These are phyloP conservation scores for Scaptomyza tumidula DNA, from an alignment of 2,888 invertebrate species.

Conservation along the genomic window DNA sequence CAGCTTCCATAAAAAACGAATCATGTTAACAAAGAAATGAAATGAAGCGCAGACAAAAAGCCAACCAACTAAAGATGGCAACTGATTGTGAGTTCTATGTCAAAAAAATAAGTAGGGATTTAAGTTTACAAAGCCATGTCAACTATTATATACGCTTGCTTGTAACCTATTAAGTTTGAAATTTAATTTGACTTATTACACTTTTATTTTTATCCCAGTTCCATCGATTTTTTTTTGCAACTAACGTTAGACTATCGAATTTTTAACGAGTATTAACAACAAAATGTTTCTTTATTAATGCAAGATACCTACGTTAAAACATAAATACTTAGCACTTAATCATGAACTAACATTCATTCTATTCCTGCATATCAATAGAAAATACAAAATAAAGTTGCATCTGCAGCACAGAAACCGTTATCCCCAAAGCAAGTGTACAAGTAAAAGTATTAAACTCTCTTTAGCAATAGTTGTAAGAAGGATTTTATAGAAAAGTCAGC, in stretches of 20 bases:
- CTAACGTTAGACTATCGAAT: no score
- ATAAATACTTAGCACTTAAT: no score
- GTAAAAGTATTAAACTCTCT: constrained; percentile 34
- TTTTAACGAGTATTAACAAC: no score
- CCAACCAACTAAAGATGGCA: constrained; percentile 39
- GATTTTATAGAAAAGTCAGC: constrained; percentile 39
- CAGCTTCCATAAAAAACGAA: constrained; percentile 65
- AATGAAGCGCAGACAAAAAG: constrained; percentile 74
- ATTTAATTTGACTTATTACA: not conserved
- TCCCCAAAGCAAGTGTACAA: constrained; percentile 13
- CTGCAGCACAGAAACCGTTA: not conserved
- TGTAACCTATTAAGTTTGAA: not conserved
- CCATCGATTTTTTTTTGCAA: no score
- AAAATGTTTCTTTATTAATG: no score
- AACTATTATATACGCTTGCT: constrained; percentile 2
- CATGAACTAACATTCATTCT: no score
- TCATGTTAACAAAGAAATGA: constrained; percentile 74
- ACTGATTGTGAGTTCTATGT: constrained; percentile 40
- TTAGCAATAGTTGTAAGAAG: constrained; percentile 35
- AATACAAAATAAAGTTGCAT: not conserved
- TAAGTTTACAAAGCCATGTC: not conserved
- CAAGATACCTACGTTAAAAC: no score
- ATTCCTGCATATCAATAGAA: no score
- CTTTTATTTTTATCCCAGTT: no score
- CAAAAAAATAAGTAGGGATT: constrained; percentile 7